Evolutionary conservation across 2,113 vertebrate genomes (phyloP), one percentile per base, ranked within the genome.

Genomic region (Podiceps cristatus): DNA sequence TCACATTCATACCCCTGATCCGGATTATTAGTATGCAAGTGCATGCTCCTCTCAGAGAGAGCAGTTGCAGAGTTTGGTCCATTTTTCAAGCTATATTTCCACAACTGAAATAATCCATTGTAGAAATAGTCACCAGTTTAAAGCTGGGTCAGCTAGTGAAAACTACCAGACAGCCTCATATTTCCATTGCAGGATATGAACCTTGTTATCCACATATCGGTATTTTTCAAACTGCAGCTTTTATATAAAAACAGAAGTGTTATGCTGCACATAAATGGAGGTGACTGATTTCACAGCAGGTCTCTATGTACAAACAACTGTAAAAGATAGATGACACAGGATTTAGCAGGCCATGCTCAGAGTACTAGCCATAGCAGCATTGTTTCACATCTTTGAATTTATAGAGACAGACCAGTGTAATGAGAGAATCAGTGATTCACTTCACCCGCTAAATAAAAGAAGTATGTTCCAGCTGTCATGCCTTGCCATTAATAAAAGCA

Each of bases 381-480:
- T 88, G 60, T 77, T 95, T 62, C 79, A 90, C 59, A 74, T 92
- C 47, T 90, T 66, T 80, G 64, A 69, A 86, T 95, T 96, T 86
- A 60, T 59, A 64, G 73, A 88, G 85, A 90, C 47, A 92, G 90
- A 80, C 4, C 47, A 55, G 16, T 45, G 47, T 84, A 97, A 92
- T 67, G 52, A 80, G 45, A 73, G 82, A 94, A 93, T 90, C 63
- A 64, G 45, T 92, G 81, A 92, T 93, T 95, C 82, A 71, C 88
- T 97, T 96, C 68, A 71, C 49, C 24, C 40, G 42, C 86, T 91
- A 92, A 96, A 97, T 86, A 96, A 94, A 92, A 95, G 49, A 96
- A 80, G 67, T 63, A 84, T 92, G 82, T 78, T 95, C 83, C 90
- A 97, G 75, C 82, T 90, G 83, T 86, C 90, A 90, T 90, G 71